Evolutionary conservation across 2,888 invertebrate species (phyloP), one percentile per base, ranked within the genome.

Genomic region (Heliconius sara): DNA sequence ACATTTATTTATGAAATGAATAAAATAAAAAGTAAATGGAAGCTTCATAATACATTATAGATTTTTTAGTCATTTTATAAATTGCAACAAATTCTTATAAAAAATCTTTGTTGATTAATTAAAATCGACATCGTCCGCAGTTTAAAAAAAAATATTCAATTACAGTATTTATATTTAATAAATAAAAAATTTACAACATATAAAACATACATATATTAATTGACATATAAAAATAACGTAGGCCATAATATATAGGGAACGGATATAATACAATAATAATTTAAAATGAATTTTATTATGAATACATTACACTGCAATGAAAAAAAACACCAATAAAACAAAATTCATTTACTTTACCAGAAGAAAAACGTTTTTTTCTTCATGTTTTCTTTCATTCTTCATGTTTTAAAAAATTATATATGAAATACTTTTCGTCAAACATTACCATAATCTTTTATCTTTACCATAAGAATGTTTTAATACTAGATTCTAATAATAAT

Each of bases 191-290:
- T 43, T 67, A 67, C 34, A 39, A 67, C 67, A 67, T n/a, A 34
- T 34, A 22, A 34, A 67, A 30, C 43, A n/a, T 43, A n/a, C 19
- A 66, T 43, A 43, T 13, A 43, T 25, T 70, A 70, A 70, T 70
- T 70, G n/a, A 70, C 68, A 43, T 70, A 70, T 13, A 25, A 43
- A 70, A 70, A 70, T 70, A 70, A 43, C n/a, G 25, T 70, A 70
- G 68, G 68, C 68, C 43, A 70, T 43, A 52, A 52, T 52, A 70
- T 43, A 70, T 25, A 70, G 43, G 25, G 63, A 25, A 63, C 12
- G 63, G n/a, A 63, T n/a, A 63, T 3, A 34, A 22, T 67, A 66
- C 22, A 67, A 34, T 34, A 67, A 34, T 12, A 30, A 66, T 34
- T 67, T 34, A 22, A 13, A 66, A 30, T 5, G 5, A 66, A 66